Evolutionary conservation across 2,888 invertebrate genomes (phyloP), one percentile per base, ranked within the genome.

Genomic region (Erpobdella octoculata): DNA sequence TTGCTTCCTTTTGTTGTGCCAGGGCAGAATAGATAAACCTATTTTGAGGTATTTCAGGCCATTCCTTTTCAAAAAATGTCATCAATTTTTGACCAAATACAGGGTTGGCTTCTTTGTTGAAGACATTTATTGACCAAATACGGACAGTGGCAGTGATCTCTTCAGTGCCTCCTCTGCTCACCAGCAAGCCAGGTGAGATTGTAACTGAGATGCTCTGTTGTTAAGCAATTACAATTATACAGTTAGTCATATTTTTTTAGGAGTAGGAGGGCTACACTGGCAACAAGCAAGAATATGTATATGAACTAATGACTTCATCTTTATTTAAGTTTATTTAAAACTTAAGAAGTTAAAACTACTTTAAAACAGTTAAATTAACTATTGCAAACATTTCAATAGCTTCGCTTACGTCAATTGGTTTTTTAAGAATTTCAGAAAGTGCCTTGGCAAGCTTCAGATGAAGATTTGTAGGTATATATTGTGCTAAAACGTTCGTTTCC

Each of bases 51-150:
- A 68, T 33, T 12, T 3, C 18, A 31, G 68, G 48, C 41, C 41
- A 48, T 46, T 68, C 68, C 12, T 15, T 33, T 33, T 41, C 33
- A 25, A 68, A 68, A 36, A 70, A 70, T 25, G 53, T 53, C 18
- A 70, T 5, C 35, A 70, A 38, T 12, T 59, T 70, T 48, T 48
- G 2, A 9, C 48, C 31, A 70, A 48, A 70, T 21, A 21, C 58
- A 9, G 70, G 37, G 38, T 70, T 70, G 15, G 35, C 59, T 53
- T 70, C 70, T 15, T 53, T 59, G 38, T 35, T 28, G 53, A 70
- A 70, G 21, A 59, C 70, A 12, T 36, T 53, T 18, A 70, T 70
- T 70, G 70, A 58, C 70, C 58, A 69, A 35, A 69, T 69, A 9
- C 53, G 69, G 12, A 33, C 36, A n/a, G 35, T 31, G 28, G 46